Conservation (phyloP, 53 echinoderm and acorn worm genomes). For the Paracentrotus lividus region DNA sequence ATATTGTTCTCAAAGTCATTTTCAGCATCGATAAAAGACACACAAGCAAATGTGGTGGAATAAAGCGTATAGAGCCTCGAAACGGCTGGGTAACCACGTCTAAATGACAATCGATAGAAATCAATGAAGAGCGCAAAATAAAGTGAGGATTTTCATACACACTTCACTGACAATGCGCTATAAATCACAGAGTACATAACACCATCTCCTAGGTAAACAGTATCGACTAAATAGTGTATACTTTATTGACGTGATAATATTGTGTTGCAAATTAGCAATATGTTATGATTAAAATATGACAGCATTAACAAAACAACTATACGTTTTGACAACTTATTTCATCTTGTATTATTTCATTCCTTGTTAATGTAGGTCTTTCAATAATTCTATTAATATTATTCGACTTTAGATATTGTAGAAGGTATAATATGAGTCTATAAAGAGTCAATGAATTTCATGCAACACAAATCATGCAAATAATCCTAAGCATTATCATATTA, state of each 20-base stretch:
- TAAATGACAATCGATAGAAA: background rate
- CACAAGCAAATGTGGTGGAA: background rate
- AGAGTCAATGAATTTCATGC: no score
- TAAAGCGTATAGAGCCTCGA: background rate
- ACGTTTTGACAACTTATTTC: background rate
- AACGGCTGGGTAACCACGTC: constrained; percentile 13
- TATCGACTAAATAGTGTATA: background rate
- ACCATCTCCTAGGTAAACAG: background rate
- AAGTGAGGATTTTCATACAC: constrained; percentile 23
- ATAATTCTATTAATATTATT: no score
- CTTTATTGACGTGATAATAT: background rate
- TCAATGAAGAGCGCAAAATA: background rate
- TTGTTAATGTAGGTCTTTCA: no score
- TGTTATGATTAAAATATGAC: background rate
- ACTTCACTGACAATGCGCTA: constrained; percentile 34
- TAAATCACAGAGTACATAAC: constrained; percentile 41
- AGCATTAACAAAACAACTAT: background rate
- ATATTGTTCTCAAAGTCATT: background rate
- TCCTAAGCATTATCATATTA: no score
- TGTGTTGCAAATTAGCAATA: background rate
- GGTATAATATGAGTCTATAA: no score
- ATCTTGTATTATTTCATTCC: no score
- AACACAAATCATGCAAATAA: no score
- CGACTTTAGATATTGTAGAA: no score
- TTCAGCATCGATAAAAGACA: background rate